These are phyloP conservation scores for Xyrauchen texanus DNA, from an alignment of 2,113 vertebrate species.

Conservation along the genomic window DNA sequence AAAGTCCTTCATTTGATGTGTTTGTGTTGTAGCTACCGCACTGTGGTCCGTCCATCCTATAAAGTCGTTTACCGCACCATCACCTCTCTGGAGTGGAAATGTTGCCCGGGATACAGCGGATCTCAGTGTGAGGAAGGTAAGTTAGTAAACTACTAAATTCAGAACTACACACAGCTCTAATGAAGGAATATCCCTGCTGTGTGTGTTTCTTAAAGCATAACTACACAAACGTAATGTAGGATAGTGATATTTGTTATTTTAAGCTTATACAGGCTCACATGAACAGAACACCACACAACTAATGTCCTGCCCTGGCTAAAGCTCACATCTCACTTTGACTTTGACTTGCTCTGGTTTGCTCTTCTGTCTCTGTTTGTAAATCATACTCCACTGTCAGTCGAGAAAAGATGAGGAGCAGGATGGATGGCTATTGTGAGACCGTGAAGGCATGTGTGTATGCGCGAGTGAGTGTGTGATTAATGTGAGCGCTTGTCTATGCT, in stretches of 20 bases:
- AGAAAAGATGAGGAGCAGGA: conserved; percentile 8
- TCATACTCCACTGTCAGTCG: conserved; percentile 13
- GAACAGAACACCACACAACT: conserved; percentile 15
- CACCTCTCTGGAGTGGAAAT: conserved; percentile 89
- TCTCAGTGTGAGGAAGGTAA: conserved; percentile 85
- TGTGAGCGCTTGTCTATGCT: conserved; percentile 10
- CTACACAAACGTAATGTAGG: neutral
- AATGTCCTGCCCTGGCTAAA: neutral
- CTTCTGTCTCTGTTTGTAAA: conserved; percentile 14
- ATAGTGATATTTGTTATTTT: neutral
- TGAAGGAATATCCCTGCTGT: neutral
- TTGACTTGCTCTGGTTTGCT: conserved; percentile 8
- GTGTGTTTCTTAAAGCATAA: neutral
- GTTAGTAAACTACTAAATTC: too few relatives aligned
- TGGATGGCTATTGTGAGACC: conserved; percentile 2
- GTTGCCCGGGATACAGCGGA: conserved; percentile 86
- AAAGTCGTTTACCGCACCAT: conserved; percentile 88
- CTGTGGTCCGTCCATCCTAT: conserved; percentile 85
- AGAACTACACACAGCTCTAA: too few relatives aligned
- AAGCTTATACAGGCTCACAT: conserved; percentile 11
- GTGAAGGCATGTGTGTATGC: neutral
- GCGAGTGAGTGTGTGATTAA: neutral
- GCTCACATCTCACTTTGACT: conserved; percentile 1
- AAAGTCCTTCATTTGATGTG: neutral
- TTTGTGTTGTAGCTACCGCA: conserved; percentile 82